Evolutionary conservation across 2,113 vertebrate genomes (phyloP).

Genomic region (Mormyrus lacerda): DNA sequence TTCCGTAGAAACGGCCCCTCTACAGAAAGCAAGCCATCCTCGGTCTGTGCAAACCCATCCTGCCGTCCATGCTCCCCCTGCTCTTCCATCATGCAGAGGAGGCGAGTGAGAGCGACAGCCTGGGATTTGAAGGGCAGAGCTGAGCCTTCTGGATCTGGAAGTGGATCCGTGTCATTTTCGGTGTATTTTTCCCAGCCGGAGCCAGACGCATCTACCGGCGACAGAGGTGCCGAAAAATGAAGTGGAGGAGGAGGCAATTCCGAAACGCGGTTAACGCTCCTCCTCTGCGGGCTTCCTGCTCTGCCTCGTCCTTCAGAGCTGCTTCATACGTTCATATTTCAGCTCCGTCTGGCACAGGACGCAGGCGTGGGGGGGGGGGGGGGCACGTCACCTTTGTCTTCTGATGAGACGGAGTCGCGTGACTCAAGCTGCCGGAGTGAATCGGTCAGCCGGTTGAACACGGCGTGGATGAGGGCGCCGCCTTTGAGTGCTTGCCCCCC

Average conservation of each 20-base stretch:
- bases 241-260: too few relatives aligned
- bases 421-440: background rate
- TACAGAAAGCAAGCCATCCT: background rate
- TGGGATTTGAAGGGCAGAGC: background rate
- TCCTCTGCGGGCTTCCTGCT: background rate
- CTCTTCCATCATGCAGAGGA: background rate
- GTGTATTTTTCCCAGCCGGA: background rate
- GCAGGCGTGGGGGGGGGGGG: background rate
- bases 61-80: background rate
- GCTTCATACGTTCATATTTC: background rate
- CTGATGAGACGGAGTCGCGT: background rate
- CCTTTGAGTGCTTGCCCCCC: background rate
- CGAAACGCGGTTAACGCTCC: background rate
- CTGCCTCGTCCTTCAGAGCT: background rate
- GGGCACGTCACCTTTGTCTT: background rate
- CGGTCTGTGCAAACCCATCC: background rate
- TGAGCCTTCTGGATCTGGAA: background rate
- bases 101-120: background rate
- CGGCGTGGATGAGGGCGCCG: background rate
- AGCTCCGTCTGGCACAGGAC: background rate
- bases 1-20: background rate
- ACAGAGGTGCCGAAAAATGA: background rate
- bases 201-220: background rate
- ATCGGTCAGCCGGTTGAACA: background rate
- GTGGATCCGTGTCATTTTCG: background rate